phyloP scores from a whole-genome alignment of 2,797 vertebrate genomes.

The Sitta carolinensis region DNA sequence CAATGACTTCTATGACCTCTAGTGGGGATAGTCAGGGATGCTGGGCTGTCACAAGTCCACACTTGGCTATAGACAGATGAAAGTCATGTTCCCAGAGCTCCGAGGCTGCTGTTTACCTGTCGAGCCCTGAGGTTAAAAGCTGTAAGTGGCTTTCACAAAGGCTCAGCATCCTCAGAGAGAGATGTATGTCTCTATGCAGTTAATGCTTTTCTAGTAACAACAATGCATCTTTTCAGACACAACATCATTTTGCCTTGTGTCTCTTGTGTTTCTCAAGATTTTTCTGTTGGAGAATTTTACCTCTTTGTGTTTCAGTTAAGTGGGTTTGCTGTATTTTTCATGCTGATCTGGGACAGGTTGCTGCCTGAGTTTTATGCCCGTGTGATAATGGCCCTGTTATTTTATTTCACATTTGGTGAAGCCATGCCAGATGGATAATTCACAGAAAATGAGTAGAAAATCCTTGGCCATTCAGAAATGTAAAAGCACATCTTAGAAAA shows the following conservation, averaged over 20 bases:
- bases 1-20: slow-evolving; percentile 10
- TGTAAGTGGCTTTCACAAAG: background rate
- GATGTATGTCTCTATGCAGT: background rate
- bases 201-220: background rate
- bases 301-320: background rate
- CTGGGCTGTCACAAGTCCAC: background rate
- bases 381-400: background rate
- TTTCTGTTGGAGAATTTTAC: background rate
- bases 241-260: background rate
- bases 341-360: background rate
- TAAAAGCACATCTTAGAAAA: background rate
- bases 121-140: background rate
- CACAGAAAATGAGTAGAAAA: background rate
- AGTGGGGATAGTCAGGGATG: slow-evolving; percentile 23
- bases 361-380: background rate
- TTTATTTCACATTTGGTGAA: background rate
- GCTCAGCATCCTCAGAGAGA: background rate
- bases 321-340: background rate
- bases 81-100: background rate
- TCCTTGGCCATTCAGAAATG: background rate
- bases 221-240: background rate
- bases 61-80: background rate
- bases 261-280: background rate
- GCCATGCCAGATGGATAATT: background rate
- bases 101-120: background rate